A percentile compares a stretch with the other conserved stretches of the same genome.
Evolutionary conservation across 2,888 invertebrate genomes (phyloP).

Genomic region (Morpho achilles): DNA sequence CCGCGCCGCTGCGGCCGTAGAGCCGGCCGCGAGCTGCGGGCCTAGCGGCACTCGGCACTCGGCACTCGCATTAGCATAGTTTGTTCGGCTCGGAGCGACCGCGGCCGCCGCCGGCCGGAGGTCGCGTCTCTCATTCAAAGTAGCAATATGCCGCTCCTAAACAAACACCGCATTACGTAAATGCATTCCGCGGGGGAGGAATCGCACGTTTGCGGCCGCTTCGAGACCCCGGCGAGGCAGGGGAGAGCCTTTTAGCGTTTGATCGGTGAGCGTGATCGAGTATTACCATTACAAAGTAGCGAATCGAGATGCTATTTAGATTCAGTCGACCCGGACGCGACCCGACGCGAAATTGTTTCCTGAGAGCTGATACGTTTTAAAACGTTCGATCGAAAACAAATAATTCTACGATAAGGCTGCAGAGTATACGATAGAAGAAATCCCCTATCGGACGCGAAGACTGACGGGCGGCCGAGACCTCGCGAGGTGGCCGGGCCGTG

Average conservation of each 20-base stretch:
- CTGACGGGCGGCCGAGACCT: too few species aligned
- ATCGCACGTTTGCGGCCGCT: conserved; percentile 13
- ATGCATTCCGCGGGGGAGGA: conserved; percentile 43
- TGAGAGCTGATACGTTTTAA: too few species aligned
- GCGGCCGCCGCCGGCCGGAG: conserved; percentile 37
- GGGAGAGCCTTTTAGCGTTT: conserved; percentile 36
- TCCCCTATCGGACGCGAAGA: too few species aligned
- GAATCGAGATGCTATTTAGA: conserved; percentile 4
- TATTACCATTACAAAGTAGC: conserved; percentile 62
- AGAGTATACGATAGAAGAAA: too few species aligned
- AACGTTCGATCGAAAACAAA: too few species aligned
- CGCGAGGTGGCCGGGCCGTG: too few species aligned
- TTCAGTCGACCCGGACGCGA: neutral
- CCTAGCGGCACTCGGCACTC: too few species aligned
- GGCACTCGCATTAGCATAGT: conserved; percentile 34
- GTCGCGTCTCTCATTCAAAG: conserved; percentile 65
- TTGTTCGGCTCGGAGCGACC: conserved; percentile 29
- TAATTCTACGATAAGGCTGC: too few species aligned
- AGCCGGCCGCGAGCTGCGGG: neutral
- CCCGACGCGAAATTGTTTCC: neutral
- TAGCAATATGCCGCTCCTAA: conserved; percentile 67
- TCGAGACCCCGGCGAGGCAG: neutral
- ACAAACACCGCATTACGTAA: conserved; percentile 59
- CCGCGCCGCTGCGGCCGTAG: neutral
- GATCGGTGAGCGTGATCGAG: conserved; percentile 42